Evolutionary conservation across 2,113 vertebrate species (phyloP), one percentile per base, ranked within the genome.

Genomic region (Benitochromis conjunctus): DNA sequence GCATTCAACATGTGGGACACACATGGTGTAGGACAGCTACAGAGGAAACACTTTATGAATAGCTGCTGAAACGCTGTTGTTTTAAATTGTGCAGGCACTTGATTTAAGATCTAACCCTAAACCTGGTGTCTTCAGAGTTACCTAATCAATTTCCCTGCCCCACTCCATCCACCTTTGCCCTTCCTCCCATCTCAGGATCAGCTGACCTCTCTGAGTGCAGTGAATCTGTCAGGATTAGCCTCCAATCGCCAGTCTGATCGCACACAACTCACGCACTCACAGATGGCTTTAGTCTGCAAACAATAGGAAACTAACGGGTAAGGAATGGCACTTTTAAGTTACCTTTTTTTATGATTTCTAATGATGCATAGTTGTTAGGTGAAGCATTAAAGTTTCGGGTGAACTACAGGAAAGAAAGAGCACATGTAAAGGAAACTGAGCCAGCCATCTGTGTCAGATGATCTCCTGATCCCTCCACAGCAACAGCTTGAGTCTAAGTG

Each of bases 221-320:
- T 43, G 82, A 78, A 88, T 93, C 92, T 84, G 62, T 43, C 48
- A 82, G 95, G 94, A 96, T 95, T 95, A 96, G 74, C 71, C 71
- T 76, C 26, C 71, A 53, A 53, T 92, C 66, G 74, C 53, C 79
- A 54, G 3, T 77, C 54, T 41, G 69, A 62, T 62, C 51, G n/a
- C 60, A 34, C 86, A 26, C 53, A n/a, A 9, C 29, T 24, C 60
- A 18, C 31, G 54, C 12, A 7, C 36, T 64, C 54, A 46, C 38
- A 4, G 18, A 91, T 88, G 89, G 79, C 82, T 62, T 13, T 60
- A 16, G 10, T 26, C 79, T 62, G 69, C 64, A 85, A 81, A 80
- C 14, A 84, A 21, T 74, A 57, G 38, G 38, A 58, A 54, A 77
- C 7, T 31, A 79, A 48, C 66, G 86, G 94, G 95, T 95, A 91